Base-by-base conservation (phyloP, 2,113 vertebrate genomes). In the Silurus asotus region DNA sequence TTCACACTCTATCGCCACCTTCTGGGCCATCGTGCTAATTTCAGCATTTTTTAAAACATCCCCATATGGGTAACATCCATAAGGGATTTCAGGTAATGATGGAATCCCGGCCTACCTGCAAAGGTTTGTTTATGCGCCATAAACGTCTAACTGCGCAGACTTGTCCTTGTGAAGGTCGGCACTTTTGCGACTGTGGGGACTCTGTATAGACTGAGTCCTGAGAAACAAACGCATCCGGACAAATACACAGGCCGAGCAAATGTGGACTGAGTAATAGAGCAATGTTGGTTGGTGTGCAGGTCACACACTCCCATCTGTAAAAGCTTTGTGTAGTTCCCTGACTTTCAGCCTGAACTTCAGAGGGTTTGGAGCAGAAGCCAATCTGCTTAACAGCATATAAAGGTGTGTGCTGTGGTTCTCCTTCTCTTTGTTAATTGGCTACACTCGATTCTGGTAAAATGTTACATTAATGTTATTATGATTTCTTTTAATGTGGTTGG, bases 251-350 rank as follows among this genome's bases (percentile, higher is more conserved):
- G 9, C 17, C 1, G 20, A 51, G 45, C 9, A 19, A 51, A 75
- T 13, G 74, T 4, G 78, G 74, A 85, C 2, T 1, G 69, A 48
- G 37, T 8, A 48, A 84, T 64, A 53, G 72, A 48, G 80, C 37
- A 37, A 58, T 45, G 61, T 15, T 69, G 78, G 81, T 64, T 86
- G 69, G 58, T 82, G 65, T 53, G 10, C 28, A n/a, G 37, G 58
- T 49, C 59, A 64, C 37, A 13, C 61, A 6, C 75, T 55, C 19
- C 37, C 19, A 5, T 25, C 23, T 8, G 49, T 19, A 23, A 37
- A 5, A 3, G 51, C 74, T 74, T 74, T 45, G 70, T 76, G 37
- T 37, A 37, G 37, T 37, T 37, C 15, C 19, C 15, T 17, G 69
- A 19, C 15, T 48, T 45, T 9, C 7, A 8, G 15, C 15, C 4